These are phyloP conservation scores for Gerosis bhagava DNA, from an alignment of 2,888 invertebrate genomes.

Conservation along the genomic window DNA sequence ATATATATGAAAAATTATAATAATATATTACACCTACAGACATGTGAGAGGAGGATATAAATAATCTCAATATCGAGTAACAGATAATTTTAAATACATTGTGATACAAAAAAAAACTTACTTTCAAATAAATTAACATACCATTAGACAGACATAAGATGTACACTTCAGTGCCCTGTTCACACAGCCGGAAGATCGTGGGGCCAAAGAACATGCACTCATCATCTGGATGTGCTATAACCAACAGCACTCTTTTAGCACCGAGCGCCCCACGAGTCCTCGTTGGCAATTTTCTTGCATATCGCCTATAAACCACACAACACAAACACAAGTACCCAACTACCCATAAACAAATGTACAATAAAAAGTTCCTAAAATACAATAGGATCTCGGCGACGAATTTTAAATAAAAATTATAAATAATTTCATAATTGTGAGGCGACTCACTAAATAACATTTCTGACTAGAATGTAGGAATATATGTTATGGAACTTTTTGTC, in stretches of 20 bases:
- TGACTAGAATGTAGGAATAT: conserved; percentile 36
- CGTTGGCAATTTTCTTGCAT: conserved; percentile 70
- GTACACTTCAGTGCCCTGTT: conserved; percentile 86
- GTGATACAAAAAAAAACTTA: too few species aligned
- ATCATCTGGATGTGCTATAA: conserved; percentile 98
- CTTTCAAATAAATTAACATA: too few species aligned
- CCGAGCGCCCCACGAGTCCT: conserved; percentile 75
- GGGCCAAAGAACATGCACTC: conserved; percentile 99
- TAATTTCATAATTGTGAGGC: conserved; percentile 50
- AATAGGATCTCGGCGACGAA: conserved; percentile 59
- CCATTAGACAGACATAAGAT: conserved; percentile 94
- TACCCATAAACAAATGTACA: conserved; percentile 80
- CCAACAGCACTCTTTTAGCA: conserved; percentile 86
- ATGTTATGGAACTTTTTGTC: conserved; percentile 3
- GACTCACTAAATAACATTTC: conserved; percentile 63
- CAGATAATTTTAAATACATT: too few species aligned
- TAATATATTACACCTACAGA: too few species aligned
- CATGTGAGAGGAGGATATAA: too few species aligned
- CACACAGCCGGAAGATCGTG: conserved; percentile 87
- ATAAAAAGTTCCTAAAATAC: conserved; percentile 64
- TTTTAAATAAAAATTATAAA: conserved; percentile 62
- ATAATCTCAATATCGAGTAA: too few species aligned
- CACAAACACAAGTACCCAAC: conserved; percentile 71
- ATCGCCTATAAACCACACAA: conserved; percentile 78
- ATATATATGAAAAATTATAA: too few species aligned